Evolutionary conservation across 2,797 vertebrate species (phyloP).

Genomic region (Staurois parvus): DNA sequence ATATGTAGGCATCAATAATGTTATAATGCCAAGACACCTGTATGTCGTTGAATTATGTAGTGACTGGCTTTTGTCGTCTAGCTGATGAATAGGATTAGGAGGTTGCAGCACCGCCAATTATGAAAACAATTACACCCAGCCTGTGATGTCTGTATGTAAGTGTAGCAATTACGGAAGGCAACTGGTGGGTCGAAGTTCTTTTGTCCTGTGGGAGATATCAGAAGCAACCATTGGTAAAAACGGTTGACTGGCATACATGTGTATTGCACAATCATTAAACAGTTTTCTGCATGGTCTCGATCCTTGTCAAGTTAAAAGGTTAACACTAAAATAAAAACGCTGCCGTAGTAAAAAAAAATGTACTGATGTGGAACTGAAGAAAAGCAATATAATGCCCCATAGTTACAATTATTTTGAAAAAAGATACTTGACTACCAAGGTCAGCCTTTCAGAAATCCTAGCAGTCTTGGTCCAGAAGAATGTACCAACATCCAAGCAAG

Average conservation of each 20-base stretch:
- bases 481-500: too few species aligned
- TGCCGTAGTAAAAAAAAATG: neutral
- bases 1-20: neutral
- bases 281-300: neutral
- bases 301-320: neutral
- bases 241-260: neutral
- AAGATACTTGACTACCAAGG: too few species aligned
- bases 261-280: neutral
- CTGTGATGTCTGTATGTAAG: constrained; percentile 23
- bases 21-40: neutral
- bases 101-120: neutral
- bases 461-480: too few species aligned
- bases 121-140: constrained; percentile 8
- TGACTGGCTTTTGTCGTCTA: neutral
- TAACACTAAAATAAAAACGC: neutral
- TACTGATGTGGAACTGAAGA: too few species aligned
- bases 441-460: too few species aligned
- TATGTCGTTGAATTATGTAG: constrained; percentile 2
- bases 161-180: neutral
- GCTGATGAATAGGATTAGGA: constrained; percentile 16
- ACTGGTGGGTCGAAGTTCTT: neutral
- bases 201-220: neutral
- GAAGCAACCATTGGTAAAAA: neutral
- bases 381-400: too few species aligned
- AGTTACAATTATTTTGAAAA: too few species aligned